Conservation (phyloP, 2,888 invertebrate species). For the Andrena camellia region DNA sequence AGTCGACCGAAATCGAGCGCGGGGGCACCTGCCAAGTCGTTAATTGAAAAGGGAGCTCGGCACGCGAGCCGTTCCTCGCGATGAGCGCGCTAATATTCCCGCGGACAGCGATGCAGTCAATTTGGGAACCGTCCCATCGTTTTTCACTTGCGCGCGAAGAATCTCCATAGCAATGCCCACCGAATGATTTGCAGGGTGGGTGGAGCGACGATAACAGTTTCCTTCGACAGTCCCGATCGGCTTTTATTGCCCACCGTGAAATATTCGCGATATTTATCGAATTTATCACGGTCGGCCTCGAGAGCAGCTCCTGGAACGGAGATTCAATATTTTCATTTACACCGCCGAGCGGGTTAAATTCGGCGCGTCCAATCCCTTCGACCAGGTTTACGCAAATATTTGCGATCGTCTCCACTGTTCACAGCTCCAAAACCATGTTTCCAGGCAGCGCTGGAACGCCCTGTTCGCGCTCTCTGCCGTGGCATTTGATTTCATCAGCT, state of each 20-base stretch:
- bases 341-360: not conserved
- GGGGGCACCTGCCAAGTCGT: conserved; percentile 1
- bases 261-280: conserved; percentile 7
- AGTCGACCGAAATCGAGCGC: not conserved
- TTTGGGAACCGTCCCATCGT: not conserved
- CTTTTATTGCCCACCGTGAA: not conserved
- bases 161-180: not conserved
- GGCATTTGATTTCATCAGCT: not conserved
- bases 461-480: not conserved
- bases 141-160: not conserved
- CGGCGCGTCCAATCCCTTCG: not conserved
- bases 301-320: not conserved
- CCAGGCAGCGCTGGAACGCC: not conserved
- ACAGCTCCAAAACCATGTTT: not conserved
- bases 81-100: not conserved
- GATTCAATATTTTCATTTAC: conserved; percentile 26
- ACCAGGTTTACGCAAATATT: conserved; percentile 22
- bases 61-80: conserved; percentile 19
- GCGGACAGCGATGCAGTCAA: not conserved
- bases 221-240: not conserved
- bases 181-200: conserved; percentile 11
- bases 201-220: not conserved
- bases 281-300: not conserved
- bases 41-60: conserved; percentile 21
- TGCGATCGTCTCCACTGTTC: conserved; percentile 1